Conservation (phyloP, 2,113 vertebrate species). For the Oncorhynchus tshawytscha region DNA sequence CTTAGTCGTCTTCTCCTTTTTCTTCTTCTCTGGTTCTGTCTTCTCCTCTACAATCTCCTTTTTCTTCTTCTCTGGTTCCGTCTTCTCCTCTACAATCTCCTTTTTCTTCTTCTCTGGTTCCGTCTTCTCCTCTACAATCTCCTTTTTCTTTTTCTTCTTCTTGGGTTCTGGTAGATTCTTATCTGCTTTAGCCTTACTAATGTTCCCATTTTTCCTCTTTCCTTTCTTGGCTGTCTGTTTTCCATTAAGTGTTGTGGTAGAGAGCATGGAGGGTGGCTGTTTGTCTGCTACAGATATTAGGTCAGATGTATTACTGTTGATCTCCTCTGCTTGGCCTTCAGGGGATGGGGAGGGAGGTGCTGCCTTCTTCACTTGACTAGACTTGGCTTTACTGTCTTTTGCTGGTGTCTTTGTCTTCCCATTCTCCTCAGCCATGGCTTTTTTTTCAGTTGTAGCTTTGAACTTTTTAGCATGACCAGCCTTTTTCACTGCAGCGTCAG, state of each 20-base stretch:
- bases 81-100: conserved; percentile 3
- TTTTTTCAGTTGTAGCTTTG: not conserved
- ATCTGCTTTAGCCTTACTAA: not conserved
- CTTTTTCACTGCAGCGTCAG: too few relatives aligned
- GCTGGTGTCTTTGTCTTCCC: not conserved
- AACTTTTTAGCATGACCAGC: not conserved
- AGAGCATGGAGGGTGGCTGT: not conserved
- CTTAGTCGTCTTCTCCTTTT: not conserved
- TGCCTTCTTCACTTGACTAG: conserved; percentile 13
- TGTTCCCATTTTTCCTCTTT: conserved; percentile 12
- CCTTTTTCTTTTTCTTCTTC: conserved; percentile 40
- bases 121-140: conserved; percentile 5
- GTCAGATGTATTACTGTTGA: not conserved
- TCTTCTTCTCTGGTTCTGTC: not conserved
- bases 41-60: conserved; percentile 3
- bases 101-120: not conserved
- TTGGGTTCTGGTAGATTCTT: conserved; percentile 24
- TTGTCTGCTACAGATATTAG: not conserved
- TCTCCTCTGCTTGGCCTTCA: not conserved
- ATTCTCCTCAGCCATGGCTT: not conserved
- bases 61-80: conserved; percentile 34
- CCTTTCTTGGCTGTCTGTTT: conserved; percentile 26
- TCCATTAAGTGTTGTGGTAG: conserved; percentile 1
- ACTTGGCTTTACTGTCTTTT: conserved; percentile 22
- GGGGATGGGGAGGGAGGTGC: not conserved